Base-by-base conservation (phyloP, 2,888 invertebrate species). In the Chymomyza caudatula region DNA sequence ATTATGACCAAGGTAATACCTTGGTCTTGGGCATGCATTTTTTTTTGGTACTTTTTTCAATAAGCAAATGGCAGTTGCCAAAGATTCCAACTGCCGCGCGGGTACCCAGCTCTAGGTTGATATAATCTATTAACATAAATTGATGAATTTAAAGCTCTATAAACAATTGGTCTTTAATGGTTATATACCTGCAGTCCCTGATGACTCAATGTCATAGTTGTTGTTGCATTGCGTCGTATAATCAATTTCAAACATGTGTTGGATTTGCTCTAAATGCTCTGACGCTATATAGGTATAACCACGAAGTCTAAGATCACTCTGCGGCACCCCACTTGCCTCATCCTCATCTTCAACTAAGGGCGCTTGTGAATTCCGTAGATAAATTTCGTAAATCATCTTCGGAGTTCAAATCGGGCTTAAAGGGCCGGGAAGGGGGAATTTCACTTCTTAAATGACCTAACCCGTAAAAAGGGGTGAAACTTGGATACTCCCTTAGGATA, bases 311-410 rank as follows among this genome's bases (percentile, higher is more conserved):
- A 97, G 96, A 87, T 94, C 94, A 87, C 96, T 94, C 51, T 94
- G 94, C 44, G 98, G 98, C 61, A 96, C 94, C 68, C 96, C 94
- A 17, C 97, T 96, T 0, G 98, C 98, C 4, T 97, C 97, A 91
- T 98, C 98, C 0, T 96, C 94, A n/a, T n/a, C n/a, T n/a, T n/a
- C n/a, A n/a, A n/a, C n/a, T n/a, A n/a, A n/a, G 6, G 97, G 95
- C 59, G 94, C 94, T 94, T 0, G 98, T 99, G 91, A 99, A 99
- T 91, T 99, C 98, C 73, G 96, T 97, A 52, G 98, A 96, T 91
- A 99, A 99, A 92, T 99, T 98, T 87, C 96, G 96, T 13, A 97
- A 97, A 91, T 99, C 98, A 70, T 97, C 92, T 89, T 97, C 97
- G 90, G 95, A 93, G 73, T 92, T 92, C 60, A 98, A 94, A 64